Evolutionary conservation across 2,888 invertebrate genomes (phyloP).

Genomic region (Dicyrtoma fusca): DNA sequence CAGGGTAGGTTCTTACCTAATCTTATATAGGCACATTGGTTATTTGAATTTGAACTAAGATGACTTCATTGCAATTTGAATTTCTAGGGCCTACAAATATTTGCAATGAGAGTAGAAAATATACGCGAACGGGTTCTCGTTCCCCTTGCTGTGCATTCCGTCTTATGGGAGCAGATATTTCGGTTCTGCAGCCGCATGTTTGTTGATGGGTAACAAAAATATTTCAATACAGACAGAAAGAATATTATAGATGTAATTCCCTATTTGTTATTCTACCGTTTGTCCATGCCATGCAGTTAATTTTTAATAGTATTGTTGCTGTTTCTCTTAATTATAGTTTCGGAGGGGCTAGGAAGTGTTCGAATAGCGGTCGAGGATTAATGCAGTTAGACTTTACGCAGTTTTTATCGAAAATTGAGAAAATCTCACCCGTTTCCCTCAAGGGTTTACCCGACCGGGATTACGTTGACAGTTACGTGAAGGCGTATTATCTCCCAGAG

Average conservation of each 20-base stretch:
- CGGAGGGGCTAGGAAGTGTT: conserved; percentile 88
- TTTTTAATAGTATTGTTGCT: conserved; percentile 2
- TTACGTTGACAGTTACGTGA: conserved; percentile 92
- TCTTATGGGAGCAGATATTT: conserved; percentile 86
- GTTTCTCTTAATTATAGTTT: conserved; percentile 64
- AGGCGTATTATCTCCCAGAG: conserved; percentile 93
- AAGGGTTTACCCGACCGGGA: conserved; percentile 75
- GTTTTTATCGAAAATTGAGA: conserved; percentile 85
- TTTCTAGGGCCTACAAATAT: conserved; percentile 71
- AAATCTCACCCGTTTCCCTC: conserved; percentile 79
- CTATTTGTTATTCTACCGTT: conserved; percentile 14
- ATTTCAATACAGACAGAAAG: background rate
- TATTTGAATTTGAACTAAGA: too few species aligned
- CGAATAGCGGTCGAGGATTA: conserved; percentile 91
- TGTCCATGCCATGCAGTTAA: background rate
- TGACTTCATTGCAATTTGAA: too few species aligned
- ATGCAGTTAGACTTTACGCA: conserved; percentile 99
- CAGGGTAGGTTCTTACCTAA: conserved; percentile 64
- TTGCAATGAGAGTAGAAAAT: conserved; percentile 76
- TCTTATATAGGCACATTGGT: too few species aligned
- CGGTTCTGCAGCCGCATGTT: conserved; percentile 82
- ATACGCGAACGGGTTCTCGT: conserved; percentile 72
- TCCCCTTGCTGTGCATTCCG: conserved; percentile 69
- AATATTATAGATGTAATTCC: too few species aligned
- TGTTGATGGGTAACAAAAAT: conserved; percentile 77